Conservation (phyloP, 2,113 vertebrate species). For the Sebastes schlegelii region DNA sequence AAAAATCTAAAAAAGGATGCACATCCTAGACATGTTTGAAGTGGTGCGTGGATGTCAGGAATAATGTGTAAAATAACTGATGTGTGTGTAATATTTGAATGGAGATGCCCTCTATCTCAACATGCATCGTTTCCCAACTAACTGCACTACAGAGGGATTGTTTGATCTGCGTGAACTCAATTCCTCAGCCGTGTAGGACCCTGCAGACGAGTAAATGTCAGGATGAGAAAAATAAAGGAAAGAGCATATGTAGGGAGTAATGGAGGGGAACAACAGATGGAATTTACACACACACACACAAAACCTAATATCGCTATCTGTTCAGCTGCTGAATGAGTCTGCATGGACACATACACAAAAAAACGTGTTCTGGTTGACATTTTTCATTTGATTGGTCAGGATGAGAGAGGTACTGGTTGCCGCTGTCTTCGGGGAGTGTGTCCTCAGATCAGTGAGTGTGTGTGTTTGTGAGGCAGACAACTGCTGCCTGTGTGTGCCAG, state of each 20-base stretch:
- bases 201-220: constrained; percentile 77
- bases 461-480: constrained; percentile 14
- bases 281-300: constrained; percentile 42
- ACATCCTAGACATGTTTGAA: background rate
- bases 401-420: constrained; percentile 8
- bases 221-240: constrained; percentile 68
- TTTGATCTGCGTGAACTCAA: constrained; percentile 76
- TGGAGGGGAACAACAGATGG: constrained; percentile 58
- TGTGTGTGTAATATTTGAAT: constrained; percentile 66
- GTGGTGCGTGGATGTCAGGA: constrained; percentile 30
- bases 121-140: constrained; percentile 72
- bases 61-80: constrained; percentile 56
- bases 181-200: constrained; percentile 67
- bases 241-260: constrained; percentile 64
- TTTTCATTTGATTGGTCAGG: constrained; percentile 16
- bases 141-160: constrained; percentile 70
- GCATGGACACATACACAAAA: background rate
- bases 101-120: constrained; percentile 66
- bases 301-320: constrained; percentile 19
- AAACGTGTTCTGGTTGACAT: background rate
- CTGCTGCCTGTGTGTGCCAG: background rate
- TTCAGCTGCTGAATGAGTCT: constrained; percentile 6
- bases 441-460: background rate
- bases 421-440: background rate
- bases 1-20: background rate